Evolutionary conservation across 2,113 vertebrate species (phyloP).

Genomic region (Carollia perspicillata): DNA sequence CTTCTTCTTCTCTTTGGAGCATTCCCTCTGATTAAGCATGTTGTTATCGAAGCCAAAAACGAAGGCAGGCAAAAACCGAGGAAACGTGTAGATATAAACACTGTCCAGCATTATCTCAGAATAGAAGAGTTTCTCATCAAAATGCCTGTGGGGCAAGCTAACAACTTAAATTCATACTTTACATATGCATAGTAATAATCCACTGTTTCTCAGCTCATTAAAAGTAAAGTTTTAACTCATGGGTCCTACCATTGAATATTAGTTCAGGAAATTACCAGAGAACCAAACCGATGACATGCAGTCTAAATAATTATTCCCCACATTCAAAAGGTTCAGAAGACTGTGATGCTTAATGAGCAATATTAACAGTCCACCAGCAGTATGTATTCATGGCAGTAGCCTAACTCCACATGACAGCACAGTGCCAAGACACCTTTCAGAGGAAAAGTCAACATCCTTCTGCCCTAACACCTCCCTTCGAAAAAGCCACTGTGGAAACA

Average conservation of each 20-base stretch:
- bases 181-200: background rate
- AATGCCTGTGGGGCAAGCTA: background rate
- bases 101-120: background rate
- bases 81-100: background rate
- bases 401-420: background rate
- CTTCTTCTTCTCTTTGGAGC: background rate
- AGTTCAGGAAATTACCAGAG: slow-evolving; percentile 22
- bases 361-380: background rate
- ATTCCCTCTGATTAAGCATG: background rate
- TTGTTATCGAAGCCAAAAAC: slow-evolving; percentile 32
- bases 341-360: background rate
- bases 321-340: background rate
- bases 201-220: background rate
- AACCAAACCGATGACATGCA: background rate
- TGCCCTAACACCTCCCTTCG: background rate
- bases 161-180: slow-evolving; percentile 12
- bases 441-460: background rate
- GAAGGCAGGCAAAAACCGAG: slow-evolving; percentile 13
- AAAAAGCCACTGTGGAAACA: background rate
- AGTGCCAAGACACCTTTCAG: background rate
- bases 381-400: background rate
- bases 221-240: slow-evolving; percentile 5
- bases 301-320: background rate
- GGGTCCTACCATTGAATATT: background rate
- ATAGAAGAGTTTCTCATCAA: background rate